Evolutionary conservation across 1,140 invertebrate species (phyloP).

Genomic region (Rhynchophorus ferrugineus): DNA sequence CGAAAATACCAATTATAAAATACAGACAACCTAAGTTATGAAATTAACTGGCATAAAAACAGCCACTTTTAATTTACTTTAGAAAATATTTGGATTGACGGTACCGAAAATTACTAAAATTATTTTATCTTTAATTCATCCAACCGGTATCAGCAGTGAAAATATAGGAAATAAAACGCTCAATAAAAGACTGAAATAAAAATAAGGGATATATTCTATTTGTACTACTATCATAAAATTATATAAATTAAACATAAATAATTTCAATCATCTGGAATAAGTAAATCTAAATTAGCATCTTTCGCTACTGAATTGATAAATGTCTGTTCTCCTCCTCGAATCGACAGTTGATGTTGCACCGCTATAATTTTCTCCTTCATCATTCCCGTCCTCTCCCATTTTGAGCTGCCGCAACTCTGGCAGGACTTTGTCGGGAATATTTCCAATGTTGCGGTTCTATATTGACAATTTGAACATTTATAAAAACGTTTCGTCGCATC

Average conservation of each 20-base stretch:
- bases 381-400: conserved; percentile 74
- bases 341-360: conserved; percentile 50
- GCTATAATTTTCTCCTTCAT: conserved; percentile 61
- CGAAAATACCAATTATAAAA: background rate
- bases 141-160: too few species aligned
- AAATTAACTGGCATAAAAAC: background rate
- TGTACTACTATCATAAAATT: too few species aligned
- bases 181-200: too few species aligned
- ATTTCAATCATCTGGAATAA: conserved; percentile 46
- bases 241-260: too few species aligned
- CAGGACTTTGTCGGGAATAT: conserved; percentile 70
- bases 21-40: background rate
- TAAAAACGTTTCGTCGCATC: conserved; percentile 84
- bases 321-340: conserved; percentile 65
- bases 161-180: conserved; percentile 5
- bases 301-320: conserved; percentile 52
- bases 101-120: too few species aligned
- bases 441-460: conserved; percentile 70
- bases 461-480: conserved; percentile 78
- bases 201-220: too few species aligned
- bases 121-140: conserved; percentile 9
- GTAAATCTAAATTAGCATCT: conserved; percentile 59
- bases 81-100: too few species aligned
- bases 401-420: conserved; percentile 63
- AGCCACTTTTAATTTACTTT: too few species aligned